Percentiles rank a stretch among this genome's conserved stretches.
Evolutionary conservation across 2,797 vertebrate species (phyloP).

Genomic region (Pantherophis vulpinus): DNA sequence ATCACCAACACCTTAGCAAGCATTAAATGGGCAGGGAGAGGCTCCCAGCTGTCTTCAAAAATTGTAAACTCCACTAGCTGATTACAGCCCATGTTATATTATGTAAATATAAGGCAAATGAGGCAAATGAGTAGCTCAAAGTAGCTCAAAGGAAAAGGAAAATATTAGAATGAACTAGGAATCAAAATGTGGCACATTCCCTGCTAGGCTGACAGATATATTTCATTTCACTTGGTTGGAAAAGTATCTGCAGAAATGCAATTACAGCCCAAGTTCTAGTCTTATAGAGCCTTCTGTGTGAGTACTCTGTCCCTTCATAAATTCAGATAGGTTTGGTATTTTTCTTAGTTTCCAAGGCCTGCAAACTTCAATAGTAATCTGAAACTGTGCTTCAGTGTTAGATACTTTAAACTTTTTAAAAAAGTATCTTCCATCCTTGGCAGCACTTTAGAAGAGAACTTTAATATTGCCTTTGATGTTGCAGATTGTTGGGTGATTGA

Average conservation of each 20-base stretch:
- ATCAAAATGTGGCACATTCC: neutral
- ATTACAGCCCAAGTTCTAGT: neutral
- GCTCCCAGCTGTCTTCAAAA: neutral
- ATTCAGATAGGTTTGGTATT: neutral
- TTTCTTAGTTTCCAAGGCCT: neutral
- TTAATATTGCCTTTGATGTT: neutral
- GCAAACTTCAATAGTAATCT: neutral
- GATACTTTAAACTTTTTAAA: neutral
- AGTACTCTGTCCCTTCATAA: neutral
- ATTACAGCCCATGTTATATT: neutral
- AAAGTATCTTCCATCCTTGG: neutral
- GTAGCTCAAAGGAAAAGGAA: neutral
- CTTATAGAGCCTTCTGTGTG: neutral
- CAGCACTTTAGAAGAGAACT: neutral
- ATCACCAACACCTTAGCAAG: neutral
- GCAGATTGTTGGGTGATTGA: neutral
- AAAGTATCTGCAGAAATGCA: neutral
- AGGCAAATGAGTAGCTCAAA: neutral
- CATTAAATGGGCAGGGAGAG: neutral
- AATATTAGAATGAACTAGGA: neutral
- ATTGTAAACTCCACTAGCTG: neutral
- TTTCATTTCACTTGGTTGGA: conserved; percentile 20
- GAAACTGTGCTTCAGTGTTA: neutral
- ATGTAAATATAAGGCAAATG: conserved; percentile 10
- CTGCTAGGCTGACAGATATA: neutral